Evolutionary conservation across 2,797 vertebrate species (phyloP), one percentile per base, ranked within the genome.

Genomic region (Micrastur ruficollis): DNA sequence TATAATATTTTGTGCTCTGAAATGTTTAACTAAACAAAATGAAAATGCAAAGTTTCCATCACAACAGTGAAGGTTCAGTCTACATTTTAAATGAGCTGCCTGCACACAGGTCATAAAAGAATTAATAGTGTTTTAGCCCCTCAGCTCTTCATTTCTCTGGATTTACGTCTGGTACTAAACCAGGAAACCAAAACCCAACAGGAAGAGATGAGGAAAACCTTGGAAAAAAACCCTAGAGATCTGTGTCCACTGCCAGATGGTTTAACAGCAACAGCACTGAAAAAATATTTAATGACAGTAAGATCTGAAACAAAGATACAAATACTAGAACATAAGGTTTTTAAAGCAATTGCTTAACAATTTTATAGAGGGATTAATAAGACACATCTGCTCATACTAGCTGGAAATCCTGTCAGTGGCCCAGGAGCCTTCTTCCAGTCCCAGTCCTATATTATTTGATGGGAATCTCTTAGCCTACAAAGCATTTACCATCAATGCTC

Each of bases 341-440:
- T 78, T 55, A 58, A 94, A 90, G 62, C 55, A 80, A 67, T 70
- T 70, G 36, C 67, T 86, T 73, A 63, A 42, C 47, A 72, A 86
- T 36, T 94, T 93, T 82, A 73, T 38, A 71, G 67, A 66, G 15
- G 27, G 55, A 92, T 93, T 96, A 96, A 87, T 91, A 94, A 59
- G 44, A 82, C 89, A 66, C 82, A 95, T 89, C 92, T 94, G 86
- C 86, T 96, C 20, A 0, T 26, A 66, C 63, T 66, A 84, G 72
- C 80, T 93, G 73, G 68, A 87, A 95, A 76, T 80, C 19, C 91
- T 85, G 40, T 42, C 79, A 65, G 56, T n/a, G 72, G 65, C 65
- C n/a, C 67, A 78, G 25, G 52, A 83, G 49, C 53, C 29, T 86
- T 56, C 56, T 65, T 56, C 26, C 44, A 74, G 22, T 14, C 27